A percentile compares a stretch with the other conserved stretches of the same genome.
Evolutionary conservation across 2,888 invertebrate genomes (phyloP).

Genomic region (Erynnis tages): DNA sequence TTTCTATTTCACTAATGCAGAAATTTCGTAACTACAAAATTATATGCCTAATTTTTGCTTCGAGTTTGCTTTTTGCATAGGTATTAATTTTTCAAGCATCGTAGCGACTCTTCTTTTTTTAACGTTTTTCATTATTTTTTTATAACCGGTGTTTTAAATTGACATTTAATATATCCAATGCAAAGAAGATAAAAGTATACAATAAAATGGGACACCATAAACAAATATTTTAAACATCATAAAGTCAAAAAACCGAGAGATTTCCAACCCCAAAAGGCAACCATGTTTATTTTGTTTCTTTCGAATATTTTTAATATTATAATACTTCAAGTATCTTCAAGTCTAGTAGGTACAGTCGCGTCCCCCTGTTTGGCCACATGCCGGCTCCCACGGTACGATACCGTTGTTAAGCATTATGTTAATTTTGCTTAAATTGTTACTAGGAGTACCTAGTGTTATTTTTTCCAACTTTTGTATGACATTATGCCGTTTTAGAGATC

Average conservation of each 20-base stretch:
- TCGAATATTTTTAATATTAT: constrained; percentile 29
- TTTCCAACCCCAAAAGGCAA: neutral
- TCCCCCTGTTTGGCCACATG: constrained; percentile 68
- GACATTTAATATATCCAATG: no score
- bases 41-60: no score
- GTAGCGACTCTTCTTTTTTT: no score
- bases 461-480: neutral
- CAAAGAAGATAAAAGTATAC: no score
- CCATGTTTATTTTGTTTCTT: constrained; percentile 16
- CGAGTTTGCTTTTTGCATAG: no score
- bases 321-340: constrained; percentile 12
- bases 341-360: constrained; percentile 33
- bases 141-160: no score
- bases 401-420: constrained; percentile 73
- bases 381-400: constrained; percentile 55
- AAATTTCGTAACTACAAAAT: no score
- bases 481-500: neutral
- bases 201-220: no score
- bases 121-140: no score
- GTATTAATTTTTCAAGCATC: no score
- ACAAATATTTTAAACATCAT: neutral
- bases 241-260: neutral
- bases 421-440: constrained; percentile 50
- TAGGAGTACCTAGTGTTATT: no score
- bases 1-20: no score